phyloP scores from a whole-genome alignment of 2,113 vertebrate species.

The Halcyon malimbica region DNA sequence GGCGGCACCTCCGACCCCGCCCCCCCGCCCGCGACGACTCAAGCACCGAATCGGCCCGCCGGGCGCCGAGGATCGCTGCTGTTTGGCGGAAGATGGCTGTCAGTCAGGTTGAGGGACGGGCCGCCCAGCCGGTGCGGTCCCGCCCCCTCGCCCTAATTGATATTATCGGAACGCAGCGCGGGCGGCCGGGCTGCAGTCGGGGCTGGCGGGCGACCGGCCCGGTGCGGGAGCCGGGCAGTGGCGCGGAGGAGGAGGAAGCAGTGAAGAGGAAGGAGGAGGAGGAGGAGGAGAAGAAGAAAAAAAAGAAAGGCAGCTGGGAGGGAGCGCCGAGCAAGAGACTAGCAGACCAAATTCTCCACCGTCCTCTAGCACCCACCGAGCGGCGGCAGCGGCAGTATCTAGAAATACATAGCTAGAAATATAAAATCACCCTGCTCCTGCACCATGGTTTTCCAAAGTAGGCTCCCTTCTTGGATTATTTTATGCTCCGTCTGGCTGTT shows the following conservation, averaged over 20 bases:
- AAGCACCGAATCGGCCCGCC: neutral
- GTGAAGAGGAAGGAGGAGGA: too few relatives aligned
- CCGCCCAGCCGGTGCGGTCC: neutral
- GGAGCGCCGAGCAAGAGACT: conserved; percentile 18
- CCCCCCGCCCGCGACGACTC: neutral
- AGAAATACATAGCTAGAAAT: conserved; percentile 44
- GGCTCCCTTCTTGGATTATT: conserved; percentile 89
- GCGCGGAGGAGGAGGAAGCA: neutral
- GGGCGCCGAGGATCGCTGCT: neutral
- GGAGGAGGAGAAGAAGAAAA: neutral
- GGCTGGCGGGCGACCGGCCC: conserved; percentile 76
- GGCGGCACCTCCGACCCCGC: conserved; percentile 4
- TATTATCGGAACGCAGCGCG: conserved; percentile 87
- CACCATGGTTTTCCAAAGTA: conserved; percentile 89
- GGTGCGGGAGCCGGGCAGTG: conserved; percentile 18
- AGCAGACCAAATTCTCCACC: conserved; percentile 38
- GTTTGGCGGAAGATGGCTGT: conserved; percentile 60
- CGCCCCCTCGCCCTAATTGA: conserved; percentile 75
- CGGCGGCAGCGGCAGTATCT: conserved; percentile 59
- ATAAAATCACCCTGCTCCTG: conserved; percentile 54
- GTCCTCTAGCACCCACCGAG: conserved; percentile 43
- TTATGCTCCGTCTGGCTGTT: conserved; percentile 85
- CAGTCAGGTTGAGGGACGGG: conserved; percentile 72
- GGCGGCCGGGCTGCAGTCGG: conserved; percentile 81
- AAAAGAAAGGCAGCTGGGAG: conserved; percentile 18